Evolutionary conservation across 2,113 vertebrate genomes (phyloP).

Genomic region (Tringa solitaria): DNA sequence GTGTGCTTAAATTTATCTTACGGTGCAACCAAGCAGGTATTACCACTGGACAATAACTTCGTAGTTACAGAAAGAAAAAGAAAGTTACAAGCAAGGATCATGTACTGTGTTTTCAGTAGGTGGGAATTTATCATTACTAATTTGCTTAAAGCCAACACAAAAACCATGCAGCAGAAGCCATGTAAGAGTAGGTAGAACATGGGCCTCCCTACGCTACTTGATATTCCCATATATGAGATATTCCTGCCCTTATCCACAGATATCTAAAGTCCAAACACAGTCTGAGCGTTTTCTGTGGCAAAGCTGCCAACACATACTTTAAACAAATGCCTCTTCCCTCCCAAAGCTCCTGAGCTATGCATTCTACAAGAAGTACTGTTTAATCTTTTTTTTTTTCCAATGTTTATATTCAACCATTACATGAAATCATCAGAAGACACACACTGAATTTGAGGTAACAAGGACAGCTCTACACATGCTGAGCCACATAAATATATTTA

Average conservation of each 20-base stretch:
- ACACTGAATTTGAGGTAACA: not conserved
- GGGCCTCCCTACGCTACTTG: not conserved
- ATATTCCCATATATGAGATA: not conserved
- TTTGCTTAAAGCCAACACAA: not conserved
- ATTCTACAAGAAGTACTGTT: not conserved
- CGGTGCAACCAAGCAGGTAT: not conserved
- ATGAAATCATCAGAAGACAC: not conserved
- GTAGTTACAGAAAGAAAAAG: not conserved
- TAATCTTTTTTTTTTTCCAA: no score
- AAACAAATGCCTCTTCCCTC: not conserved
- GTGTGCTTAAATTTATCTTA: not conserved
- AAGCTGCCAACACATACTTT: not conserved
- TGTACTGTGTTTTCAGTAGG: not conserved
- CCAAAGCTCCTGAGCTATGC: not conserved
- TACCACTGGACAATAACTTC: not conserved
- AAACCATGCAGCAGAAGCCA: not conserved
- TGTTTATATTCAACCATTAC: not conserved
- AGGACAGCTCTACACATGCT: not conserved
- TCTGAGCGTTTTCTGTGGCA: not conserved
- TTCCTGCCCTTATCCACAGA: not conserved
- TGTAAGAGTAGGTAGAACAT: accelerated
- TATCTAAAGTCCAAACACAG: not conserved
- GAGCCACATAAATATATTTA: not conserved
- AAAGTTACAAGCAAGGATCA: not conserved
- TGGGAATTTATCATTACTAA: not conserved